A percentile compares a stretch with the other conserved stretches of the same genome.
These are phyloP conservation scores for Canis aureus DNA, from an alignment of 2,113 vertebrate species.

Conservation along the genomic window DNA sequence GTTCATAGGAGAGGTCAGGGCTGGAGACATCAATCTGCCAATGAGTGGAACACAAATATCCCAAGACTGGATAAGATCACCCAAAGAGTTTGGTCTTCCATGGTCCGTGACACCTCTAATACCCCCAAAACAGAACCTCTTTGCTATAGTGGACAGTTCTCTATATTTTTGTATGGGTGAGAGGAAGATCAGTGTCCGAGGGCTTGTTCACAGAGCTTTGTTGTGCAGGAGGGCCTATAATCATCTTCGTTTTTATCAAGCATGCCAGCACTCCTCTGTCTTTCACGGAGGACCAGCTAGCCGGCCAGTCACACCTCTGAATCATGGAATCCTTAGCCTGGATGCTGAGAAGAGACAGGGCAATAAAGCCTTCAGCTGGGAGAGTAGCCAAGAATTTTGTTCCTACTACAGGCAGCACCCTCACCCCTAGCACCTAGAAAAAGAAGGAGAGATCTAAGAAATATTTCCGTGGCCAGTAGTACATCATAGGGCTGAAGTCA, in stretches of 20 bases:
- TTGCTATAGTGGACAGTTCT: neutral
- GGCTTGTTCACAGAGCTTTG: neutral
- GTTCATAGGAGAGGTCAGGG: no score
- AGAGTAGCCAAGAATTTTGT: neutral
- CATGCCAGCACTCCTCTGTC: neutral
- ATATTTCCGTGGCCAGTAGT: neutral
- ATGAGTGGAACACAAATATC: no score
- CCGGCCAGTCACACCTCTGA: neutral
- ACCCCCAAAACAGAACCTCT: neutral
- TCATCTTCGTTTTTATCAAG: neutral
- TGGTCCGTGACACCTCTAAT: no score
- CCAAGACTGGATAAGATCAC: neutral
- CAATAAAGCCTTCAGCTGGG: neutral
- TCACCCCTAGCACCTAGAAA: neutral
- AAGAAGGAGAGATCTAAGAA: neutral
- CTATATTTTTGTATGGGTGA: neutral
- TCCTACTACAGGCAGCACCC: rapidly evolving
- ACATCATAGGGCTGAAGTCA: neutral
- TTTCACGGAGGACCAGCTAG: rapidly evolving
- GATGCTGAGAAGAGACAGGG: neutral
- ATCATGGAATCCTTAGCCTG: rapidly evolving
- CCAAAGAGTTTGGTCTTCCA: no score
- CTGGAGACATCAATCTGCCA: neutral
- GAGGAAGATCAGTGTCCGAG: rapidly evolving
- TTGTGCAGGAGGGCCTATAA: rapidly evolving